Percentiles rank a stretch among this genome's conserved stretches.
Evolutionary conservation across 2,113 vertebrate genomes (phyloP).

Genomic region (Piaya cayana): DNA sequence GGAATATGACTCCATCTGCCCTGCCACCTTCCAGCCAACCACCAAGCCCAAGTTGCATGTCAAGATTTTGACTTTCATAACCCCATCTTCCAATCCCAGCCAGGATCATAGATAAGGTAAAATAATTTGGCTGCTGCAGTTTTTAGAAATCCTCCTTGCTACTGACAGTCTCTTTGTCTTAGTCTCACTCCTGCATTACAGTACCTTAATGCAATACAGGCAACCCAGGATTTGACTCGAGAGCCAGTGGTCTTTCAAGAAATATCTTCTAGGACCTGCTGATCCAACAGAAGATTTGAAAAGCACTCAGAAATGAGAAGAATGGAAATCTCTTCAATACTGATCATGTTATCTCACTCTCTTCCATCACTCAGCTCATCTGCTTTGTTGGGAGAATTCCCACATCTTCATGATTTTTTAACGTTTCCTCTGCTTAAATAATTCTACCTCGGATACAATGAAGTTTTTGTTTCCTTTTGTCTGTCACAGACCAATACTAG

Average conservation of each 20-base stretch:
- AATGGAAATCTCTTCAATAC: background rate
- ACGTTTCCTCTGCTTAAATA: background rate
- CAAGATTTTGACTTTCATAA: conserved; percentile 7
- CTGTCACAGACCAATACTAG: background rate
- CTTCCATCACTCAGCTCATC: background rate
- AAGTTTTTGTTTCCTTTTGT: background rate
- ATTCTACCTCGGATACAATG: background rate
- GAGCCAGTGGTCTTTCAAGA: background rate
- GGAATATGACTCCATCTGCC: background rate
- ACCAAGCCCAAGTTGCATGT: background rate
- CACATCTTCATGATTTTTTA: background rate
- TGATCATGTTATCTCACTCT: background rate
- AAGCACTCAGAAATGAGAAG: background rate
- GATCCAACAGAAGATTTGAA: background rate
- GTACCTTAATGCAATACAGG: background rate
- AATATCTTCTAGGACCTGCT: background rate
- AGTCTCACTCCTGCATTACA: background rate
- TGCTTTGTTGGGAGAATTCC: background rate
- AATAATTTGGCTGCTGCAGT: background rate
- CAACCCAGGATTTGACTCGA: background rate
- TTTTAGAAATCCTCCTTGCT: background rate
- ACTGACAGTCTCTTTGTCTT: background rate
- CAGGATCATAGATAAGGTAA: background rate
- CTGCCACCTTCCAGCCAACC: background rate
- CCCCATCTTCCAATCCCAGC: background rate